A percentile compares a stretch with the other conserved stretches of the same genome.
Conservation (phyloP, 2,113 vertebrate genomes). For the Halichoeres trimaculatus region DNA sequence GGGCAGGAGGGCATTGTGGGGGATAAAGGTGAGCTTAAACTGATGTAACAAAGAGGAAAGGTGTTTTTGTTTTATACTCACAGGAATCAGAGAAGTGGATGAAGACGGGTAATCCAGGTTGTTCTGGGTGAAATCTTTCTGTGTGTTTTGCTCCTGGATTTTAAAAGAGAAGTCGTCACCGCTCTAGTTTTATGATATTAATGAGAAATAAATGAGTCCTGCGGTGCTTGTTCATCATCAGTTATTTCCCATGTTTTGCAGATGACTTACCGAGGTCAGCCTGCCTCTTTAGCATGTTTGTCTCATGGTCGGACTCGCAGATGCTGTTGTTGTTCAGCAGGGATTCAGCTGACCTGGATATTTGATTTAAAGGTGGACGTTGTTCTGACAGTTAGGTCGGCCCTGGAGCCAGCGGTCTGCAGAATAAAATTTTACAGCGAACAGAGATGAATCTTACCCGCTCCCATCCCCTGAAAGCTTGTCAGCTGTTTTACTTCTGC, state of each 20-base stretch:
- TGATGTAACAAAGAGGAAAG: neutral
- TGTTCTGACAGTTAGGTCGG: slow-evolving; percentile 6
- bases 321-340: slow-evolving; percentile 34
- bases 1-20: slow-evolving; percentile 48
- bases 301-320: slow-evolving; percentile 19
- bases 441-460: slow-evolving; percentile 72
- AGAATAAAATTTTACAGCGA: neutral
- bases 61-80: slow-evolving; percentile 79
- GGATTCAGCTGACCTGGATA: slow-evolving; percentile 61
- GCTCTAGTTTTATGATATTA: neutral
- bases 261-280: slow-evolving; percentile 21
- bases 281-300: neutral
- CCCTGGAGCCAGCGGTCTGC: neutral
- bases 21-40: neutral
- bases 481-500: slow-evolving; percentile 80
- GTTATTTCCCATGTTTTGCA: neutral
- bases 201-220: neutral
- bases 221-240: neutral
- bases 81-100: slow-evolving; percentile 84
- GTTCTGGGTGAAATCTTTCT: slow-evolving; percentile 2
- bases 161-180: neutral
- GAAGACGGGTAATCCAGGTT: slow-evolving; percentile 57
- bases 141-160: slow-evolving; percentile 8
- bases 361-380: slow-evolving; percentile 15
- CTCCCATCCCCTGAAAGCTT: slow-evolving; percentile 80